Evolutionary conservation across 2,888 invertebrate species (phyloP).

Genomic region (Nomada goodeniana): DNA sequence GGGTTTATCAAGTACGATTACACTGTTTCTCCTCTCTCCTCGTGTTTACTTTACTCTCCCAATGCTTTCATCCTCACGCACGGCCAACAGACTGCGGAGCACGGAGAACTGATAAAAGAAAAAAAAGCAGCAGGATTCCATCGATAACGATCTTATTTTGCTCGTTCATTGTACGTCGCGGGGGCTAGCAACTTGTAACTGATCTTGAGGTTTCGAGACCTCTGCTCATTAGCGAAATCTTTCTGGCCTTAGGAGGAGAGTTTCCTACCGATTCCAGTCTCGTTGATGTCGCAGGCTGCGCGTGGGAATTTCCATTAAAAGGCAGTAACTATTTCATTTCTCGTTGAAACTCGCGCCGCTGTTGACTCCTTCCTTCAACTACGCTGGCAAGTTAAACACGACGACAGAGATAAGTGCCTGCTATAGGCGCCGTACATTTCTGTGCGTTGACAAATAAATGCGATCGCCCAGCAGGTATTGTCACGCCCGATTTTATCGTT

Average conservation of each 20-base stretch:
- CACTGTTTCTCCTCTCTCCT: neutral
- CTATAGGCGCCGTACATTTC: neutral
- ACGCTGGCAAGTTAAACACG: neutral
- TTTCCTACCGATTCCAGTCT: slow-evolving; percentile 34
- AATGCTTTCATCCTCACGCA: slow-evolving; percentile 36
- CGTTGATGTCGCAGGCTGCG: slow-evolving; percentile 38
- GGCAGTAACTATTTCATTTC: slow-evolving; percentile 35
- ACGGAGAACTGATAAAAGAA: neutral
- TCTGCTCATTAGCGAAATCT: slow-evolving; percentile 49
- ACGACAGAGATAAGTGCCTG: neutral
- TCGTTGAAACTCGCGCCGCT: neutral
- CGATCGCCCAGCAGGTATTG: too few relatives aligned
- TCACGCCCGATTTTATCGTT: too few relatives aligned
- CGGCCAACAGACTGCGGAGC: neutral
- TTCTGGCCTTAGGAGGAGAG: slow-evolving; percentile 31
- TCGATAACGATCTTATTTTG: slow-evolving; percentile 44
- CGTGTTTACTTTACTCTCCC: neutral
- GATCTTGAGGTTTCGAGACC: slow-evolving; percentile 38
- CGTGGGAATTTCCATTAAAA: slow-evolving; percentile 51
- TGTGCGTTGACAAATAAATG: neutral
- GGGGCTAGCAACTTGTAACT: slow-evolving; percentile 10
- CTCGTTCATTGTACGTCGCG: slow-evolving; percentile 37
- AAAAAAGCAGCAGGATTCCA: slow-evolving; percentile 2
- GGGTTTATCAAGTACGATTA: neutral
- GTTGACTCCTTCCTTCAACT: neutral